Conservation (phyloP, 92 coral and sea anemone species). For the Actinostola sp. region DNA sequence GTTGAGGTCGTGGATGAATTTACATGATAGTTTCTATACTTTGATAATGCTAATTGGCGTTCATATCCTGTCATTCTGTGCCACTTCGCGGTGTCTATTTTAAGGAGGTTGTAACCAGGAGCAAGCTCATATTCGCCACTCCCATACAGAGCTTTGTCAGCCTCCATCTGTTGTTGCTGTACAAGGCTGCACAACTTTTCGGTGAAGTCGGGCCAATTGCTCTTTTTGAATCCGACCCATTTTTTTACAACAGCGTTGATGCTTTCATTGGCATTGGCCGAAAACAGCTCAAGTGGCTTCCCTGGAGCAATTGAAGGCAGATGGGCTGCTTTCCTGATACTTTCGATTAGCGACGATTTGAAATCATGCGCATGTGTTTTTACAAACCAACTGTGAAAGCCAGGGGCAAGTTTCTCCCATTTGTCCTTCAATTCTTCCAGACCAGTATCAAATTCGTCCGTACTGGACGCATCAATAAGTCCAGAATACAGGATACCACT, state of each 20-base stretch:
- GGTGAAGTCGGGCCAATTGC: constrained; percentile 13
- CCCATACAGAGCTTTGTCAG: constrained; percentile 30
- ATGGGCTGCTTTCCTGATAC: constrained; percentile 15
- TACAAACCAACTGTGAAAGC: constrained; percentile 32
- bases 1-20: too few relatives aligned
- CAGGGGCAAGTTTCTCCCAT: constrained; percentile 36
- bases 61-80: neutral
- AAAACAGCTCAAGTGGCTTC: constrained; percentile 15
- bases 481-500: constrained; percentile 43
- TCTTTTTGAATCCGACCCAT: constrained; percentile 25
- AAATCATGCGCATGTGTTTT: neutral
- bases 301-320: constrained; percentile 6
- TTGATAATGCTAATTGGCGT: neutral
- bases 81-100: neutral
- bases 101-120: neutral
- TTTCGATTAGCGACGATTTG: constrained; percentile 22
- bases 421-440: constrained; percentile 25
- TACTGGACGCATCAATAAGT: constrained; percentile 45
- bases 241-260: constrained; percentile 27
- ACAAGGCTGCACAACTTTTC: constrained; percentile 22
- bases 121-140: constrained; percentile 18
- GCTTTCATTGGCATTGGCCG: constrained; percentile 27
- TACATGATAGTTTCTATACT: too few relatives aligned
- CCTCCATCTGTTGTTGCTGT: constrained; percentile 16
- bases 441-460: constrained; percentile 45